phyloP scores from a whole-genome alignment of 2,797 vertebrate species.

The Spinus pinus region DNA sequence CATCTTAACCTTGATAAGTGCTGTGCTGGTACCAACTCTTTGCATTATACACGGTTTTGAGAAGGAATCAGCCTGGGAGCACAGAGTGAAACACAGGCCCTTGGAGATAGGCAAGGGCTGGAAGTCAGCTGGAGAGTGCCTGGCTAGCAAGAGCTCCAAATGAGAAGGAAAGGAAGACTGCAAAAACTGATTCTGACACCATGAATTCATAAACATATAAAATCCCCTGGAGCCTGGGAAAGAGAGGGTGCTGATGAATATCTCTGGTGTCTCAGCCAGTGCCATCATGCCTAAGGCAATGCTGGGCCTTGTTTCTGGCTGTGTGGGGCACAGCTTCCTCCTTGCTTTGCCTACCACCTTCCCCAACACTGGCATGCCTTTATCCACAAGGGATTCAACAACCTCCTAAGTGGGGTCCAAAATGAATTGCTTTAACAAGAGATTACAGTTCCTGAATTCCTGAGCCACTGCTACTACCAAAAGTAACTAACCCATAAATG shows the following conservation, averaged over 20 bases:
- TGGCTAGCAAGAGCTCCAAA: background rate
- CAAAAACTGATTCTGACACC: background rate
- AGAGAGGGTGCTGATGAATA: background rate
- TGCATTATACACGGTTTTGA: background rate
- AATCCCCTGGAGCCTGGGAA: background rate
- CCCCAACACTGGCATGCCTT: background rate
- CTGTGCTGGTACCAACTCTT: background rate
- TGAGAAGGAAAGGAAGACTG: background rate
- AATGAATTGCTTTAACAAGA: background rate
- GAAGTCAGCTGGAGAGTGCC: background rate
- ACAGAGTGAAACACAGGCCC: background rate
- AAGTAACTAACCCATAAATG: background rate
- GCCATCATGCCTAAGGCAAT: background rate
- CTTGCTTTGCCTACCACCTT: background rate
- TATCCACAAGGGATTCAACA: background rate
- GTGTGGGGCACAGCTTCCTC: background rate
- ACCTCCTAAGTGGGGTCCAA: background rate
- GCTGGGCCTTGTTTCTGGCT: background rate
- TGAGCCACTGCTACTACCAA: background rate
- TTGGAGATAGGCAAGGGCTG: background rate
- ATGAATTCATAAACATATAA: background rate
- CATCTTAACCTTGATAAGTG: constrained; percentile 28
- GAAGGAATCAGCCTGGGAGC: background rate
- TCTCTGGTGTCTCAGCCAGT: background rate
- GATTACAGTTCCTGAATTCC: background rate